Conservation (phyloP, 2,113 vertebrate genomes). For the Coregonus clupeaformis region DNA sequence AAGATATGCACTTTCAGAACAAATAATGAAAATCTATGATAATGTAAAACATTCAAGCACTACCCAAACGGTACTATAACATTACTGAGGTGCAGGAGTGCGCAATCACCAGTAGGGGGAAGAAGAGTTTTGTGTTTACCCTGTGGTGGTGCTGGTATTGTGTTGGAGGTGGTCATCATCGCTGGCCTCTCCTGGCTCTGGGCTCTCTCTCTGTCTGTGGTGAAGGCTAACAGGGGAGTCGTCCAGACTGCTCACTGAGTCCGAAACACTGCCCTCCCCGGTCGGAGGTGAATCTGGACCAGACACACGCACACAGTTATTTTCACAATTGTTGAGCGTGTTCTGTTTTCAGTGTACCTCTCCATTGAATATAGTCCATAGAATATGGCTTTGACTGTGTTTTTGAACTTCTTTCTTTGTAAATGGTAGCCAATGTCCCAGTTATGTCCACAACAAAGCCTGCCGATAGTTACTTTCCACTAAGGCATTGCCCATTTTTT, state of each 20-base stretch:
- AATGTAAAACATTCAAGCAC: too few relatives aligned
- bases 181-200: conserved; percentile 63
- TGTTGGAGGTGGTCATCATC: conserved; percentile 56
- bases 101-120: background rate
- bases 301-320: background rate
- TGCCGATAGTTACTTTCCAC: too few relatives aligned
- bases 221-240: conserved; percentile 32
- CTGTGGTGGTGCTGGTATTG: conserved; percentile 35
- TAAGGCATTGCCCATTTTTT: too few relatives aligned
- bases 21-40: too few relatives aligned
- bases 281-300: conserved; percentile 31
- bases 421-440: too few relatives aligned
- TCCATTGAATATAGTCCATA: background rate
- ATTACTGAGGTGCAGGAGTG: background rate
- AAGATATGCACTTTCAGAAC: too few relatives aligned
- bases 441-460: too few relatives aligned
- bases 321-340: background rate
- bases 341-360: background rate
- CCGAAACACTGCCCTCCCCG: conserved; percentile 33
- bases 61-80: too few relatives aligned
- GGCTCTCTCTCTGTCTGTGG: conserved; percentile 54
- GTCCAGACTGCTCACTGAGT: conserved; percentile 63
- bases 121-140: conserved; percentile 33
- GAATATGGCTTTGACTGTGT: too few relatives aligned
- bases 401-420: too few relatives aligned